phyloP scores from a whole-genome alignment of 1,140 invertebrate species.

The Brachionus calyciflorus region DNA sequence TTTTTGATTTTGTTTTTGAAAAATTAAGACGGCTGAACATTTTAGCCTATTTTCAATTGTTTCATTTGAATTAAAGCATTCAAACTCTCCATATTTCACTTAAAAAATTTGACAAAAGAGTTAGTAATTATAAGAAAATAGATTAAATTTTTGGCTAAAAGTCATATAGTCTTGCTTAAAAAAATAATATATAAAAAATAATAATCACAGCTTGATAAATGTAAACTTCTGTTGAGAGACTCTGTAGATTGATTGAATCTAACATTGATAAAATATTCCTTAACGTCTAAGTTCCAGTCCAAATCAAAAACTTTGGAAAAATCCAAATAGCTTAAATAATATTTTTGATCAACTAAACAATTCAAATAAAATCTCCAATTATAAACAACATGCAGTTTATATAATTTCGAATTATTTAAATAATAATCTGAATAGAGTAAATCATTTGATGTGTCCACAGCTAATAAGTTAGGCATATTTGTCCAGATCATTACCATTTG shows the following conservation, averaged over 20 bases:
- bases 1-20: not conserved
- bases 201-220: not conserved
- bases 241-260: not conserved
- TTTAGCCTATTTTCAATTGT: not conserved
- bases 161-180: too few species aligned
- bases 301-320: not conserved
- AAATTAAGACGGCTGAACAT: not conserved
- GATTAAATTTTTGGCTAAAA: too few species aligned
- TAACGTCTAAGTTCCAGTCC: too few species aligned
- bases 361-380: constrained; percentile 6
- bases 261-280: too few species aligned
- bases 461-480: not conserved
- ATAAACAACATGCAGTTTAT: not conserved
- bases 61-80: not conserved
- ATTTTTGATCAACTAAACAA: not conserved
- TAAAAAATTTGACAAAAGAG: too few species aligned
- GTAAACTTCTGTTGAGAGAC: not conserved
- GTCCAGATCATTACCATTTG: not conserved
- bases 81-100: not conserved
- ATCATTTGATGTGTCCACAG: not conserved
- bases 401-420: not conserved
- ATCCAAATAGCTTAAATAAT: not conserved
- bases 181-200: too few species aligned
- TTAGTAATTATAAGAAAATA: too few species aligned
- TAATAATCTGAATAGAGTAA: not conserved